These are phyloP conservation scores for Ypsolopha sequella DNA, from an alignment of 2,888 invertebrate genomes.

Conservation along the genomic window DNA sequence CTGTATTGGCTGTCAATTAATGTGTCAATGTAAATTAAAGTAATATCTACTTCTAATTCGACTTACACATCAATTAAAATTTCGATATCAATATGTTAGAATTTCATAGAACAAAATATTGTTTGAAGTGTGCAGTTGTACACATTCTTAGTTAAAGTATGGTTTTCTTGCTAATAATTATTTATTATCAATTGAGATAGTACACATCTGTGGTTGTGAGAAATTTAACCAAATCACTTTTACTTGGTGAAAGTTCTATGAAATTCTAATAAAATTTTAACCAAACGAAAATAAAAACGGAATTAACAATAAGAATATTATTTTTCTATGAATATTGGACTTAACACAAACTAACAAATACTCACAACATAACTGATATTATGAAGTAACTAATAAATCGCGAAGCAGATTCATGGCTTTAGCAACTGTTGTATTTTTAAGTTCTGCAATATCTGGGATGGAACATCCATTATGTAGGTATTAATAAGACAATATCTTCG, in stretches of 20 bases:
- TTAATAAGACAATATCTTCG: too few species aligned
- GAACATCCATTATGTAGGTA: slow-evolving; percentile 16
- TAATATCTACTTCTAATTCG: neutral
- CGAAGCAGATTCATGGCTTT: slow-evolving; percentile 32
- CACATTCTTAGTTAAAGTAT: too few species aligned
- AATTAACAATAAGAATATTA: slow-evolving; percentile 34
- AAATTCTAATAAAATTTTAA: slow-evolving; percentile 20
- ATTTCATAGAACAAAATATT: neutral
- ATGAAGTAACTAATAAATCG: too few species aligned
- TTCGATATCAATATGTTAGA: neutral
- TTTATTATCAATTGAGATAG: neutral
- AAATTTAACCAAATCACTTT: neutral
- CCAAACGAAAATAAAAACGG: slow-evolving; percentile 12
- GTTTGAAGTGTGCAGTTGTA: too few species aligned
- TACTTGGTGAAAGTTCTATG: slow-evolving; percentile 12
- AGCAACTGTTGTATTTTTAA: slow-evolving; percentile 10
- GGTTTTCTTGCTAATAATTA: too few species aligned
- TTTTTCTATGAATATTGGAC: slow-evolving; percentile 57
- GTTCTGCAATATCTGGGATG: slow-evolving; percentile 60
- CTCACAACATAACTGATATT: slow-evolving; percentile 19
- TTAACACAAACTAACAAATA: slow-evolving; percentile 27
- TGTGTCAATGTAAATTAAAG: slow-evolving; percentile 42
- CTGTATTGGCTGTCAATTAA: slow-evolving; percentile 68
- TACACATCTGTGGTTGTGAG: neutral
- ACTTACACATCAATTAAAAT: neutral